Base-by-base conservation (phyloP, 2,888 invertebrate genomes). In the Rhagonycha fulva region DNA sequence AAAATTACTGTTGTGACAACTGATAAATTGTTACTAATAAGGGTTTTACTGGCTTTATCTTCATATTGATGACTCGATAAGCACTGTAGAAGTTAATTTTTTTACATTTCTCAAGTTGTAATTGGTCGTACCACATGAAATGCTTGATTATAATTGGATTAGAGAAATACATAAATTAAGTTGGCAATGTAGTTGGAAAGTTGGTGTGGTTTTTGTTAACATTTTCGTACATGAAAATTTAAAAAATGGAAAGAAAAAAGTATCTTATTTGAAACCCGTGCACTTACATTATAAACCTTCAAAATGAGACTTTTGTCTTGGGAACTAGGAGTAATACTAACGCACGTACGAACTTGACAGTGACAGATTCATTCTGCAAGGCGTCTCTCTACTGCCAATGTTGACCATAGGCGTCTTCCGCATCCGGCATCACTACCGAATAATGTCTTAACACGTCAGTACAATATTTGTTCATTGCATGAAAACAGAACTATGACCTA, bases 401-500 rank as follows among this genome's bases (percentile, higher is more conserved):
- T 75, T 72, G 75, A 75, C 75, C 75, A 72, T 68, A 70, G 71
- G 76, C 76, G 78, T 74, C 78, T 76, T 74, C 75, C 76, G 69
- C 76, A 75, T 74, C 77, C 76, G 77, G 72, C 72, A 61, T 62
- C 75, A 72, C 30, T 63, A 61, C 68, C 71, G 28, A 68, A 68
- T 71, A 71, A 70, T 62, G 62, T 68, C 70, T 78, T 79, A 78
- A 71, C 76, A 79, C 78, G 80, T 80, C 75, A 77, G 71, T 66
- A 74, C 71, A 71, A 71, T 70, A 62, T 76, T 76, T 74, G 72
- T 76, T 80, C 76, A 76, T 78, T 77, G 77, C 70, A 76, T 72
- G 72, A 80, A 78, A 76, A 67, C 74, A 74, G 78, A 79, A 81
- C 80, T 83, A 82, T 82, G 82, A 81, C 81, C 82, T 80, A 77